phyloP scores from a whole-genome alignment of 2,888 invertebrate genomes.

The Rhagium mordax region DNA sequence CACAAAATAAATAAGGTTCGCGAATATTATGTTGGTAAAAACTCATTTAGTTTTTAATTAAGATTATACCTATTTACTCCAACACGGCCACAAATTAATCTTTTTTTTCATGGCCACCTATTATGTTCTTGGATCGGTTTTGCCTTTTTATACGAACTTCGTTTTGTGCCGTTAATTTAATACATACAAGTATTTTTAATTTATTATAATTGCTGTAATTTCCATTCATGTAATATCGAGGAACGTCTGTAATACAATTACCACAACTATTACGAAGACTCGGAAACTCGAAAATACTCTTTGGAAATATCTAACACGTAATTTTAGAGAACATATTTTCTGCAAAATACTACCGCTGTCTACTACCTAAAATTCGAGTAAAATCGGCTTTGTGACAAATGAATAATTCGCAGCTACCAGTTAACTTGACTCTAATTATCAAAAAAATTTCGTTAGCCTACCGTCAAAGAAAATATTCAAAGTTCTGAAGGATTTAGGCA shows the following conservation, averaged over 20 bases:
- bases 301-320: too few relatives aligned
- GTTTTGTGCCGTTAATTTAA: slow-evolving; percentile 20
- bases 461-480: too few relatives aligned
- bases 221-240: neutral
- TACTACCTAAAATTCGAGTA: too few relatives aligned
- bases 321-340: too few relatives aligned
- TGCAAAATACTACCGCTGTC: too few relatives aligned
- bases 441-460: too few relatives aligned
- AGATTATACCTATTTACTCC: slow-evolving; percentile 60
- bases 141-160: slow-evolving; percentile 23
- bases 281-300: too few relatives aligned
- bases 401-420: too few relatives aligned
- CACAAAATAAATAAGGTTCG: slow-evolving; percentile 57
- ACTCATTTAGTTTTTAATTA: slow-evolving; percentile 64
- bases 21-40: slow-evolving; percentile 59
- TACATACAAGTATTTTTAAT: slow-evolving; percentile 25
- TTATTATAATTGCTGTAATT: slow-evolving; percentile 6
- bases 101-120: slow-evolving; percentile 53
- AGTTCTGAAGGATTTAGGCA: too few relatives aligned
- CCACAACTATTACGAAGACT: too few relatives aligned
- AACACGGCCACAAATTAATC: slow-evolving; percentile 59
- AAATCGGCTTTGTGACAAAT: too few relatives aligned
- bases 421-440: too few relatives aligned
- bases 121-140: slow-evolving; percentile 43
- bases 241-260: neutral